Evolutionary conservation across 2,113 vertebrate species (phyloP).

Genomic region (Plectropomus leopardus): DNA sequence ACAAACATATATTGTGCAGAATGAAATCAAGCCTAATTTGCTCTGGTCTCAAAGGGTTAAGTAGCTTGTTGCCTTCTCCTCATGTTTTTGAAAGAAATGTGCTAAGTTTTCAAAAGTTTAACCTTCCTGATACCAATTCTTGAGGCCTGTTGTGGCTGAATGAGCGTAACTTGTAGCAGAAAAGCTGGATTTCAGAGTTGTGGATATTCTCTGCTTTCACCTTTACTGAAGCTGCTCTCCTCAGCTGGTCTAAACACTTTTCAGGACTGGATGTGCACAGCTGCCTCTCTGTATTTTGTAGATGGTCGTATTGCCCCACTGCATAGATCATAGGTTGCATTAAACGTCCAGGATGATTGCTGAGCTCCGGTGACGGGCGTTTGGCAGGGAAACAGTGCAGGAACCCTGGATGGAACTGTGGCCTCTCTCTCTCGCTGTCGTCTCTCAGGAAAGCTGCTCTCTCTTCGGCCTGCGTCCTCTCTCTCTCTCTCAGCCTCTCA

Average conservation of each 20-base stretch:
- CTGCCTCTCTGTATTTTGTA: conserved; percentile 5
- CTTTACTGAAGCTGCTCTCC: conserved; percentile 15
- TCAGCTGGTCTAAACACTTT: background rate
- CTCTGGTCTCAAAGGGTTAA: too few species aligned
- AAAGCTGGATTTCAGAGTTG: background rate
- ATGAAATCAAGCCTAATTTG: too few species aligned
- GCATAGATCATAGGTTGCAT: background rate
- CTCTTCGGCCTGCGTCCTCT: conserved; percentile 28
- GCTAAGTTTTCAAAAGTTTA: too few species aligned
- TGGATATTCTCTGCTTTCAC: conserved; percentile 15
- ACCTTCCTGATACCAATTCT: background rate
- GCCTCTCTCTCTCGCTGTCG: conserved; percentile 45
- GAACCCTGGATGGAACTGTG: conserved; percentile 40
- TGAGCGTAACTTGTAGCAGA: background rate
- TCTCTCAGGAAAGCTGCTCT: conserved; percentile 77
- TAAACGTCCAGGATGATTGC: background rate
- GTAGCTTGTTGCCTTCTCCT: too few species aligned
- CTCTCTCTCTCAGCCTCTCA: conserved; percentile 19
- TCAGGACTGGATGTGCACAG: background rate
- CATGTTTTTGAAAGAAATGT: too few species aligned
- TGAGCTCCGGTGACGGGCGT: conserved; percentile 11
- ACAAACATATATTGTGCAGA: too few species aligned
- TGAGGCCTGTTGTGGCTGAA: background rate
- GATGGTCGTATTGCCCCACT: background rate
- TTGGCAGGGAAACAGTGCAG: conserved; percentile 18